Percentiles rank a stretch among this genome's conserved stretches.
Evolutionary conservation across 2,113 vertebrate species (phyloP).

Genomic region (Tachycineta bicolor): DNA sequence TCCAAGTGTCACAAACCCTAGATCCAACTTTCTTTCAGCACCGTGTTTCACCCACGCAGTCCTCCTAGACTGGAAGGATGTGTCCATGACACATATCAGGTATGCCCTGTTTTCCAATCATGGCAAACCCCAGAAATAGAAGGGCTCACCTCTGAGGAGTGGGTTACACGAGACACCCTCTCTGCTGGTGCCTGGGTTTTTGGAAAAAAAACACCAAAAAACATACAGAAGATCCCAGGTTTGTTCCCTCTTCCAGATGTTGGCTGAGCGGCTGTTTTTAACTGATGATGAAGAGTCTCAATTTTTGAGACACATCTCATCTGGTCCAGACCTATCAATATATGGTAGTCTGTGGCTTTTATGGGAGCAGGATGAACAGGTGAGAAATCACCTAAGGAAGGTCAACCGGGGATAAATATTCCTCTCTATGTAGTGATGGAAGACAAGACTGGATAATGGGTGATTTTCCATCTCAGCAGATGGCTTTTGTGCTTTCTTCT

Average conservation of each 20-base stretch:
- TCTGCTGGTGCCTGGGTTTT: not conserved
- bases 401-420: not conserved
- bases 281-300: not conserved
- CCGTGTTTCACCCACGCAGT: not conserved
- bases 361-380: not conserved
- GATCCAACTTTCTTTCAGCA: not conserved
- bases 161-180: not conserved
- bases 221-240: not conserved
- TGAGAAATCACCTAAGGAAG: not conserved
- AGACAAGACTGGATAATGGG: not conserved
- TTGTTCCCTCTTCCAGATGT: not conserved
- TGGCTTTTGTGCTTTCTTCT: not conserved
- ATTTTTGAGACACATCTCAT: fast-evolving
- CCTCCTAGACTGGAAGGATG: not conserved
- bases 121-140: not conserved
- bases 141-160: not conserved
- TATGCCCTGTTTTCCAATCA: not conserved
- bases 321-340: not conserved
- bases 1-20: not conserved
- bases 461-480: not conserved
- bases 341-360: not conserved
- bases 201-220: not conserved
- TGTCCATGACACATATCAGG: not conserved
- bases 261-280: not conserved
- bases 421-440: not conserved